These are phyloP conservation scores for Bos indicus DNA, from an alignment of 2,113 vertebrate species.

Conservation along the genomic window DNA sequence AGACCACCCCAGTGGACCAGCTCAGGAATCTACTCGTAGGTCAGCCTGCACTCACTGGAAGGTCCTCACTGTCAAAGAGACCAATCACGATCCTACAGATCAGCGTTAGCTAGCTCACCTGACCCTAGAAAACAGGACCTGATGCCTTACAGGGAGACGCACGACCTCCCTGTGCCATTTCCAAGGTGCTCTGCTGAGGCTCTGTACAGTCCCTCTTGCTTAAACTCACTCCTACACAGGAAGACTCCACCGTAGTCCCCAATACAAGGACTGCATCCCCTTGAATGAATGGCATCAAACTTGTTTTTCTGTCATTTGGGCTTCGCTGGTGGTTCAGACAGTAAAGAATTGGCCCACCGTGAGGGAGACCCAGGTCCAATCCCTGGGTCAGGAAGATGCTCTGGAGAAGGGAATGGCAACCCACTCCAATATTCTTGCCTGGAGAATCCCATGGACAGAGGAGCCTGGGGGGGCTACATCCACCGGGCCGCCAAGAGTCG, in stretches of 20 bases:
- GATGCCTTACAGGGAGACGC: not conserved
- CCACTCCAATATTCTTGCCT: not conserved
- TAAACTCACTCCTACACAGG: not conserved
- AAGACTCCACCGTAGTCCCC: not conserved
- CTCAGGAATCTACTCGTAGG: too few relatives aligned
- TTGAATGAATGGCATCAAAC: not conserved
- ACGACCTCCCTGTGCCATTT: not conserved
- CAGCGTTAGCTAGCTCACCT: not conserved
- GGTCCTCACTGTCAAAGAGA: not conserved
- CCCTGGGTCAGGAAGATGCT: not conserved
- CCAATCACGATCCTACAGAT: not conserved
- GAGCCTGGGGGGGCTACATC: not conserved
- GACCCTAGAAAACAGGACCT: not conserved
- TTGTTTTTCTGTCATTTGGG: not conserved
- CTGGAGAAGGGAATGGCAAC: not conserved
- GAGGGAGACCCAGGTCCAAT: not conserved
- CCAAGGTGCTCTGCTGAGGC: not conserved
- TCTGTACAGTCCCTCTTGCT: not conserved
- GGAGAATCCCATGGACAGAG: not conserved
- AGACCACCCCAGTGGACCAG: not conserved
- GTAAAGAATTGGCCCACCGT: not conserved
- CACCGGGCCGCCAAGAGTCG: rapidly evolving
- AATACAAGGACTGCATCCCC: too few relatives aligned
- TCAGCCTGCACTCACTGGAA: not conserved
- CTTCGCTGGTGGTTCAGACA: not conserved